phyloP scores from a whole-genome alignment of 2,797 vertebrate species.

The Acanthis flammea region DNA sequence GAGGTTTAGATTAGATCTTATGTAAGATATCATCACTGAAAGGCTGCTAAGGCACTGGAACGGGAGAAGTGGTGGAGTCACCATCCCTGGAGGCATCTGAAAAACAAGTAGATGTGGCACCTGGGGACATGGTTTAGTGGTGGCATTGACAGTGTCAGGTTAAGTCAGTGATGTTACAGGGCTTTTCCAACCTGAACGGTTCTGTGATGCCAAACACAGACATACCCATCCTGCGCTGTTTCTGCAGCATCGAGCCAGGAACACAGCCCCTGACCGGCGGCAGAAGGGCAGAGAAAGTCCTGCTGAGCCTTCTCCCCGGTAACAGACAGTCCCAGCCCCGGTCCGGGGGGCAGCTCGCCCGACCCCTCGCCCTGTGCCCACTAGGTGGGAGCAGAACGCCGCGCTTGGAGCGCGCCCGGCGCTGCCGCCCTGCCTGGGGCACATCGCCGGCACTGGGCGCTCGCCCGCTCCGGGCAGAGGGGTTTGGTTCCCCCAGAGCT shows the following conservation, averaged over 20 bases:
- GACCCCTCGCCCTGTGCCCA: not conserved
- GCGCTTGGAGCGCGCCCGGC: not conserved
- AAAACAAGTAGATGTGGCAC: not conserved
- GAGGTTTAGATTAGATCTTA: not conserved
- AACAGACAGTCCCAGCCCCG: not conserved
- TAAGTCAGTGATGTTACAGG: not conserved
- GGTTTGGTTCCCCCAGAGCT: not conserved
- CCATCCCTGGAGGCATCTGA: not conserved
- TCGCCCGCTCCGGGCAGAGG: fast-evolving
- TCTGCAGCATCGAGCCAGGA: not conserved
- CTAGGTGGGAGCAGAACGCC: conserved; percentile 17
- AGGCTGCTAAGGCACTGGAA: not conserved
- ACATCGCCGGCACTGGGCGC: too few relatives aligned
- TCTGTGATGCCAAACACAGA: not conserved
- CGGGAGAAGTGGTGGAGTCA: not conserved
- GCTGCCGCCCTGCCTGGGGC: not conserved
- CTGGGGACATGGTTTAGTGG: not conserved
- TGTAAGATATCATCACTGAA: not conserved
- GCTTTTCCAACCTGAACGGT: not conserved
- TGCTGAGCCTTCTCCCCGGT: not conserved
- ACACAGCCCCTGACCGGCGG: not conserved
- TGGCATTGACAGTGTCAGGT: not conserved
- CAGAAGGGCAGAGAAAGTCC: not conserved
- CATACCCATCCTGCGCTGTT: not conserved
- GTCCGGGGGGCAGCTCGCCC: not conserved